Evolutionary conservation across 2,888 invertebrate genomes (phyloP).

Genomic region (Lagria hirta): DNA sequence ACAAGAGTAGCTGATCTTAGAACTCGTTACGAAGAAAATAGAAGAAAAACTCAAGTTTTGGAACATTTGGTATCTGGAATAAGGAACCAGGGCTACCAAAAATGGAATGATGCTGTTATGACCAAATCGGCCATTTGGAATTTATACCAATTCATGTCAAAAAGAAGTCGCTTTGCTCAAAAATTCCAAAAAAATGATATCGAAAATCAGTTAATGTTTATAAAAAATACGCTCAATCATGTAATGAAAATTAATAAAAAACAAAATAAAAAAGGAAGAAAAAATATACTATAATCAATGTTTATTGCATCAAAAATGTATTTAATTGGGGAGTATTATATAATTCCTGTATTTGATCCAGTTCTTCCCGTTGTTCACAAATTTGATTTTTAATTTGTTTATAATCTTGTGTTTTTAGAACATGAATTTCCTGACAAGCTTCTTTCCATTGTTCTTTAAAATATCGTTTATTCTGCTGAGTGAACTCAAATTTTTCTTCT

Average conservation of each 20-base stretch:
- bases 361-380: slow-evolving; percentile 52
- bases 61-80: slow-evolving; percentile 4
- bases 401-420: slow-evolving; percentile 60
- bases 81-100: background rate
- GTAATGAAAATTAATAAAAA: background rate
- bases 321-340: slow-evolving; percentile 9
- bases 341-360: slow-evolving; percentile 34
- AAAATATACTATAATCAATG: no score
- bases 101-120: background rate
- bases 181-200: slow-evolving; percentile 1
- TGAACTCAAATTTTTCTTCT: slow-evolving; percentile 65
- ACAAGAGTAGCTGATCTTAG: slow-evolving; percentile 1
- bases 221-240: slow-evolving; percentile 4
- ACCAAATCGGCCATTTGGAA: slow-evolving; percentile 2
- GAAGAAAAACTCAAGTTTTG: slow-evolving; percentile 2
- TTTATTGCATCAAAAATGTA: no score
- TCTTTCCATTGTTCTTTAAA: slow-evolving; percentile 78
- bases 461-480: slow-evolving; percentile 67
- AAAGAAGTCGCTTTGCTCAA: background rate
- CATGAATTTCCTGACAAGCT: slow-evolving; percentile 68
- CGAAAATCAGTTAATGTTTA: slow-evolving; percentile 6
- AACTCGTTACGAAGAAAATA: slow-evolving; percentile 13
- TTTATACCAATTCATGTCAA: slow-evolving; percentile 6
- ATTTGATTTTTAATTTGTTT: slow-evolving; percentile 58
- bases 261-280: no score